Percentiles rank a stretch among this genome's conserved stretches.
phyloP scores from a whole-genome alignment of 23 tunicate species.

The Aplidium turbinatum region DNA sequence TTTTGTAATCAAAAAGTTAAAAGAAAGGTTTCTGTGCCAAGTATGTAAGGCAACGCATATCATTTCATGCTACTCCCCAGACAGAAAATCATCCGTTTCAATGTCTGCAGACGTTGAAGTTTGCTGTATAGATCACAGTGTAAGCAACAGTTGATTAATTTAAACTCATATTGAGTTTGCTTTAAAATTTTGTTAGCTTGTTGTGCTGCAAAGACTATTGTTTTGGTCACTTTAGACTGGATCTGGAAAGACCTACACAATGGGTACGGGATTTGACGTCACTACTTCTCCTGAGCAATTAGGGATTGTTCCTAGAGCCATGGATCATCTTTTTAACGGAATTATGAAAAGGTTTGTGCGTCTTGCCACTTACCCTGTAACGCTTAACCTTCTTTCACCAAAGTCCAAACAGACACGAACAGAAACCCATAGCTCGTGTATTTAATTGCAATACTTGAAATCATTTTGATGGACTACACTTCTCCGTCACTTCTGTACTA shows the following conservation, averaged over 20 bases:
- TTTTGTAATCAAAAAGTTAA: background rate
- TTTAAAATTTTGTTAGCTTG: constrained; percentile 1
- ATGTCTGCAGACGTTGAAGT: too few relatives aligned
- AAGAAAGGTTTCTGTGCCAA: background rate
- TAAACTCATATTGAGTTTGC: background rate
- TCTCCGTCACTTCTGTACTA: too few relatives aligned
- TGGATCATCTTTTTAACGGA: constrained; percentile 78
- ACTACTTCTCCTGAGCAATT: constrained; percentile 51
- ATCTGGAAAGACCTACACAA: constrained; percentile 96
- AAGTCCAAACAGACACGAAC: too few relatives aligned
- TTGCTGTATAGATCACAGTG: too few relatives aligned
- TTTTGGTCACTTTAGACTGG: constrained; percentile 64
- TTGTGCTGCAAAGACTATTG: background rate
- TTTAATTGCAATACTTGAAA: too few relatives aligned
- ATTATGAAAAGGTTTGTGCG: constrained; percentile 51
- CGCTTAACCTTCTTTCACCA: too few relatives aligned
- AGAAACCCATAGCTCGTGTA: too few relatives aligned
- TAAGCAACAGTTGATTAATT: background rate
- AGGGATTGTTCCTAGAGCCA: constrained; percentile 93
- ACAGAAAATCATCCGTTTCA: too few relatives aligned
- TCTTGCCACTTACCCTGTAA: background rate
- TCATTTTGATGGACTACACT: too few relatives aligned
- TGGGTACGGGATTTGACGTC: constrained; percentile 99
- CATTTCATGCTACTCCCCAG: too few relatives aligned
- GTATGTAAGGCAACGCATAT: too few relatives aligned